phyloP scores from a whole-genome alignment of 2,888 invertebrate species.

The Leptopilina drosophilae region DNA sequence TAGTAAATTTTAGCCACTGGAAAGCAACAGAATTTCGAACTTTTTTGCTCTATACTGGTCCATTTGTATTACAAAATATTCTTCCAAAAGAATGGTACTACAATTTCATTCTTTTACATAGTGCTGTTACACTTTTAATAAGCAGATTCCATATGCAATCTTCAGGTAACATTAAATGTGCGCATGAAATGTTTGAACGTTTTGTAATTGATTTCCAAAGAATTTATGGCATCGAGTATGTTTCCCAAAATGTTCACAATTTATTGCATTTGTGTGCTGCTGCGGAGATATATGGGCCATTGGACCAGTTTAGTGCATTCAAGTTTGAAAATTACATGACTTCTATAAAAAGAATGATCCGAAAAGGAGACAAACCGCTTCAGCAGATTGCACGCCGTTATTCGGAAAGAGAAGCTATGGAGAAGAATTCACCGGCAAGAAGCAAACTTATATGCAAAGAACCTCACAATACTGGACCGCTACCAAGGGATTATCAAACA shows the following conservation, averaged over 20 bases:
- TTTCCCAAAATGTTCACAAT: constrained; percentile 41
- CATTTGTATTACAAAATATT: background rate
- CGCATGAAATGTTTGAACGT: background rate
- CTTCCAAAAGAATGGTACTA: background rate
- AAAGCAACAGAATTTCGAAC: constrained; percentile 36
- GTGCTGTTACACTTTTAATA: constrained; percentile 13
- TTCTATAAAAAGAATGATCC: constrained; percentile 51
- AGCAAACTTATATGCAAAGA: background rate
- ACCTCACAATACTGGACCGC: background rate
- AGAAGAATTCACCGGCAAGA: background rate
- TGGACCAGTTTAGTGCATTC: constrained; percentile 55
- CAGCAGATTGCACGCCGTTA: constrained; percentile 46
- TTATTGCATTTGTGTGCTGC: constrained; percentile 62
- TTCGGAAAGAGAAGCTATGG: constrained; percentile 9
- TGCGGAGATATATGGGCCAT: constrained; percentile 57
- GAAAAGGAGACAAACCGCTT: constrained; percentile 49
- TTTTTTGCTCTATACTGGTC: constrained; percentile 23
- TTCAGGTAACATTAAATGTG: background rate
- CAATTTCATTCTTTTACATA: constrained; percentile 56
- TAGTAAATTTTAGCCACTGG: constrained; percentile 8
- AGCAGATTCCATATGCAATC: background rate
- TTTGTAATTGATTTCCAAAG: background rate
- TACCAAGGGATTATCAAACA: background rate
- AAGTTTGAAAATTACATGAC: constrained; percentile 65
- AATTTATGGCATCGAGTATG: background rate